Conservation (phyloP, 2,113 vertebrate species). For the Aptenodytes forsteri region DNA sequence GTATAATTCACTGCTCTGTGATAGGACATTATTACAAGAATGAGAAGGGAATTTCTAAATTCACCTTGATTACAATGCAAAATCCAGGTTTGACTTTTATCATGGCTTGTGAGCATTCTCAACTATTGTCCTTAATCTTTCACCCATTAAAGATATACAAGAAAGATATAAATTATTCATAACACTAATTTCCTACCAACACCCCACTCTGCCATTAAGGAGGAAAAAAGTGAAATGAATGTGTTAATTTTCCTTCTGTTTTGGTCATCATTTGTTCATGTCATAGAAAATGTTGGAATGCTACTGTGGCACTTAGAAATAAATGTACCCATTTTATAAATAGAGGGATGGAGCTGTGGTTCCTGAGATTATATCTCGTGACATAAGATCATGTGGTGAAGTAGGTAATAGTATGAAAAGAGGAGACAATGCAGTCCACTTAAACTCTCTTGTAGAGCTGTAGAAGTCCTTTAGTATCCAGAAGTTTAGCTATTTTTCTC, state of each 20-base stretch:
- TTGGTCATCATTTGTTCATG: neutral
- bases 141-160: neutral
- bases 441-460: neutral
- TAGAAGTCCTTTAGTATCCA: neutral
- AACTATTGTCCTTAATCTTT: neutral
- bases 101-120: neutral
- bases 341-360: neutral
- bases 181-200: neutral
- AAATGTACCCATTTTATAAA: neutral
- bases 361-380: neutral
- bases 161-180: neutral
- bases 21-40: neutral
- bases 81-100: neutral
- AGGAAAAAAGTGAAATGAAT: neutral
- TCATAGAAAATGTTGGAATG: neutral
- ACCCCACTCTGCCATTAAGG: neutral
- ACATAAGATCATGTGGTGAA: neutral
- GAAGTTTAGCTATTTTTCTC: neutral
- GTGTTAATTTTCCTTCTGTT: neutral
- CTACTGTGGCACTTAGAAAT: neutral
- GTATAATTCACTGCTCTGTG: neutral
- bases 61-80: neutral
- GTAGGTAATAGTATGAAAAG: neutral
- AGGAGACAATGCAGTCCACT: neutral
- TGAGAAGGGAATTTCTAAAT: neutral